Percentiles rank a stretch among this genome's conserved stretches.
These are phyloP conservation scores for Byasa hedistus DNA, from an alignment of 2,888 invertebrate genomes.

Conservation along the genomic window DNA sequence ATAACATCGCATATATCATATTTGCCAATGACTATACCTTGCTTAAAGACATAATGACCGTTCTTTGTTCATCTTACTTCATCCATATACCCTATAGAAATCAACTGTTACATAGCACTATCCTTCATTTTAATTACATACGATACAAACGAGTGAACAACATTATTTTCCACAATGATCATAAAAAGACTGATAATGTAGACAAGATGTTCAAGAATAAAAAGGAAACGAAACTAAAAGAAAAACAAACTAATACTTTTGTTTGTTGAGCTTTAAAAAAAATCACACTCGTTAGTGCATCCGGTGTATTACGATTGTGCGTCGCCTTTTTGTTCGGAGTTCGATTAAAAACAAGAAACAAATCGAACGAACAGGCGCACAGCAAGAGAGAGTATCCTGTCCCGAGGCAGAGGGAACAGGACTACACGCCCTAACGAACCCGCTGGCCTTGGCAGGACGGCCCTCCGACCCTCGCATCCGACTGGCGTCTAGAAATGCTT, in stretches of 20 bases:
- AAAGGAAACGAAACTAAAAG: conserved; percentile 61
- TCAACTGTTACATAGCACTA: neutral
- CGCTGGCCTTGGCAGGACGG: conserved; percentile 72
- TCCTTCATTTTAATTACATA: conserved; percentile 8
- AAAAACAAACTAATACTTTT: conserved; percentile 67
- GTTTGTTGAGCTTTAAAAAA: conserved; percentile 61
- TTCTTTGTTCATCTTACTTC: neutral
- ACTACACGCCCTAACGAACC: conserved; percentile 72
- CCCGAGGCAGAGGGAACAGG: conserved; percentile 51
- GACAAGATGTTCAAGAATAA: conserved; percentile 43
- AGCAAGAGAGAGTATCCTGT: conserved; percentile 70
- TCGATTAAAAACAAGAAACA: conserved; percentile 65
- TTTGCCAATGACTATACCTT: neutral
- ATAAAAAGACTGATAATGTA: conserved; percentile 14
- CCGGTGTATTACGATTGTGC: conserved; percentile 75
- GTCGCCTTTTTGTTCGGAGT: conserved; percentile 61
- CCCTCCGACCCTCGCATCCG: conserved; percentile 47
- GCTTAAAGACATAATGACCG: neutral
- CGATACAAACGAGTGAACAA: conserved; percentile 38
- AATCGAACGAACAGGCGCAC: conserved; percentile 68
- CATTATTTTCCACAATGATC: conserved; percentile 1
- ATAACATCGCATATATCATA: neutral
- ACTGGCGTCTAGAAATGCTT: conserved; percentile 38
- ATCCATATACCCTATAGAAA: neutral
- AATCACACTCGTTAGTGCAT: conserved; percentile 76